Evolutionary conservation across 2,888 invertebrate genomes (phyloP), one percentile per base, ranked within the genome.

Genomic region (Lasioglossum figueresi): DNA sequence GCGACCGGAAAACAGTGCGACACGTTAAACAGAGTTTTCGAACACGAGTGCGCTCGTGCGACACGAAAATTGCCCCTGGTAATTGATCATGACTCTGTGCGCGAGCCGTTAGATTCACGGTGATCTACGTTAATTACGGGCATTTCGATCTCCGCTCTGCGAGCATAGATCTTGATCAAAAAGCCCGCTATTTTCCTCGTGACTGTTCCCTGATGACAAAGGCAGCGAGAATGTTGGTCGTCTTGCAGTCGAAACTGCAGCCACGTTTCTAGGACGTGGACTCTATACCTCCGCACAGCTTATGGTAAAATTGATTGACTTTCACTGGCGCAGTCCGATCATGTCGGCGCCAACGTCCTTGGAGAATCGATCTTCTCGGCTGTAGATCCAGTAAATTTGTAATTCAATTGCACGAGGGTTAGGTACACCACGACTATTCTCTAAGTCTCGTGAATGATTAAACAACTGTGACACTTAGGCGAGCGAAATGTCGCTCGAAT

Each of bases 221-320:
- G 19, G 19, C 10, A 34, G 23, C 34, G 34, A 19, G 66, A 66
- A 34, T 23, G 19, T 66, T 23, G 66, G 31, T 34, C 14, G 63
- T 4, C 19, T 34, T 19, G 66, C 34, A 66, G 19, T 23, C 23
- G 10, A 8, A 19, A 31, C 66, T 19, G 34, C 31, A 19, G 66
- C 16, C 19, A 31, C 4, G 66, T 66, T 66, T 66, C 34, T 66
- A 5, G 34, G 34, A 66, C 34, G 66, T 23, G 34, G 34, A 34
- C 78, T 45, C 43, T 48, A 34, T 34, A 37, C 27, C 40, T 31
- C 34, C 23, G 72, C 19, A n/a, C 52, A 52, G 19, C n/a, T 75
- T 43, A 56, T 27, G 43, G 73, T 8, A 48, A 31, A 70, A 63
- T 80, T 77, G 52, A 85, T 83, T 52, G 52, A 85, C 77, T 85